Evolutionary conservation across 2,888 invertebrate species (phyloP), one percentile per base, ranked within the genome.

Genomic region (Epicampocera succincta): DNA sequence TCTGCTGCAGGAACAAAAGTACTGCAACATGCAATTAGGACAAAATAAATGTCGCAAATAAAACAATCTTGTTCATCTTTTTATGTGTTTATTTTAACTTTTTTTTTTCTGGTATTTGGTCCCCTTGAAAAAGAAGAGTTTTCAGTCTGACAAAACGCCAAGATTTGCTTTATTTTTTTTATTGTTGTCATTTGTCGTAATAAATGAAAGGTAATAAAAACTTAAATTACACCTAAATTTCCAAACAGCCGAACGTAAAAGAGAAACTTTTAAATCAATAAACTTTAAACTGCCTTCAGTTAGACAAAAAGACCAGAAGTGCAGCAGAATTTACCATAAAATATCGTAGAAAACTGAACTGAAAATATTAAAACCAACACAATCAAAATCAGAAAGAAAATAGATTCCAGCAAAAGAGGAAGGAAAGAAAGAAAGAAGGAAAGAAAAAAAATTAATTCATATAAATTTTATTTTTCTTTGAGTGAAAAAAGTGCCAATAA

Each of bases 401-500:
- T 11, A 17, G 58, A 42, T 21, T 15, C 21, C 33, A 63, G 13
- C 66, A 73, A 83, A 60, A 77, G 50, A 63, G 63, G 52, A 60
- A 44, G 75, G 71, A 33, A 56, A 79, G 50, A 33, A 66, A 76
- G 73, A 17, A 29, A 65, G 42, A 58, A 46, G 17, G 8, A 72
- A 74, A 58, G n/a, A n/a, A 69, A 56, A 72, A 69, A 46, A 13
- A 60, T 38, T 52, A 2, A 52, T 19, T 40, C 15, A 54, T 82
- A 63, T 74, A 33, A 72, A 73, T 63, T 52, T 38, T 58, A 72
- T 65, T 54, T 75, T 68, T 52, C 65, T 69, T 42, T 54, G 52
- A 63, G 48, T 46, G 50, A 60, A 79, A 21, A 66, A 84, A 83
- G 85, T 85, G 84, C 80, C 83, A 80, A 72, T 80, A 85, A 86